Evolutionary conservation across 2,888 invertebrate genomes (phyloP), one percentile per base, ranked within the genome.

Genomic region (Drosophila peninsularis): DNA sequence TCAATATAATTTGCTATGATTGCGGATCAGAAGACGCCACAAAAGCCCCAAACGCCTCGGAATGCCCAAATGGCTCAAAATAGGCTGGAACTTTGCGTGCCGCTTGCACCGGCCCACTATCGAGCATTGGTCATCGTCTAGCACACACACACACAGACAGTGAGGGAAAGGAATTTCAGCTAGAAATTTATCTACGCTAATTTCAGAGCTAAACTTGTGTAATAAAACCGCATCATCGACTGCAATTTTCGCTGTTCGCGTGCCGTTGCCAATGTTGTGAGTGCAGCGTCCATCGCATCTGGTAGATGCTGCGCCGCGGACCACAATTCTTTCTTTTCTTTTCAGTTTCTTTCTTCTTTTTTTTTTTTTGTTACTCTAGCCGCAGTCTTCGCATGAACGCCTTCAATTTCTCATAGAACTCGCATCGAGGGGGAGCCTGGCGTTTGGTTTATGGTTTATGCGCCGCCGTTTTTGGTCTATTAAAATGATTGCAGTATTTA

Each of bases 401-500:
- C 80, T 81, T 67, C 72, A 72, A 78, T 71, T 78, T 71, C 76
- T 75, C 84, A 73, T 71, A 75, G 72, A 68, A 71, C 75, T 60
- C 17, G 56, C 42, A 41, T 37, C 44, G 58, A 45, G 57, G 32
- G 49, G 50, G 21, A 50, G 47, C 61, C 68, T 82, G 83, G 89
- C 85, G 89, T 85, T 85, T 83, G 83, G 83, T 83, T 85, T 89
- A 85, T 85, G 85, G 89, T 78, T 88, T 89, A 82, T 89, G 89
- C 81, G 77, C 78, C 89, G 89, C 85, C 88, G 89, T 81, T 88
- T 90, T 82, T 85, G 79, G 90, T 82, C 90, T 88, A 88, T 88
- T 88, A 88, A 84, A 81, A 83, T 89, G 90, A 90, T 88, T 88
- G 90, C 88, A 87, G 88, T 88, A 90, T 89, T 85, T 89, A 88